phyloP scores from a whole-genome alignment of 2,888 invertebrate genomes.

The Melieria omissa region DNA sequence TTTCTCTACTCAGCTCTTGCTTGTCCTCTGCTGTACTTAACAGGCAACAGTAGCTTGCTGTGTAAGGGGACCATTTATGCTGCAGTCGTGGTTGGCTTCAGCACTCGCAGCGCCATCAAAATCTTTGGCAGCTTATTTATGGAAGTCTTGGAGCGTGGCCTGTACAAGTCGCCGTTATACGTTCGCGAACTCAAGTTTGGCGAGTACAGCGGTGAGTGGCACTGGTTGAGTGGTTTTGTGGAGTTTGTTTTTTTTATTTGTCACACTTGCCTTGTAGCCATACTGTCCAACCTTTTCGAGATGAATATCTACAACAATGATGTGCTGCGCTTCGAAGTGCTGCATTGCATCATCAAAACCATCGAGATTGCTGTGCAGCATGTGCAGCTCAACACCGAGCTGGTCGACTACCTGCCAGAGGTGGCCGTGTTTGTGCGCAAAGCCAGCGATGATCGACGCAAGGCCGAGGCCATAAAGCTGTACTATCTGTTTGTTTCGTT shows the following conservation, averaged over 20 bases:
- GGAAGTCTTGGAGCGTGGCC: conserved; percentile 56
- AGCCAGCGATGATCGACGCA: conserved; percentile 48
- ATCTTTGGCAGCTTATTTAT: conserved; percentile 57
- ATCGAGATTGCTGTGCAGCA: conserved; percentile 54
- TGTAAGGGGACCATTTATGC: conserved; percentile 50
- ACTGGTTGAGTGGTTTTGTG: not conserved
- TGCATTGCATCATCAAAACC: conserved; percentile 57
- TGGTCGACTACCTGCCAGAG: conserved; percentile 57
- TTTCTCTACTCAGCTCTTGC: not conserved
- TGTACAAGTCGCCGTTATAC: conserved; percentile 54
- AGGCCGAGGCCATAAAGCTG: conserved; percentile 55
- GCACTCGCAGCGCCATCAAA: conserved; percentile 48
- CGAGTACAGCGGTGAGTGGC: conserved; percentile 58
- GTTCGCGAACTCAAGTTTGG: conserved; percentile 54
- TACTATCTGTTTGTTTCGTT: conserved; percentile 54
- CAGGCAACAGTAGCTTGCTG: conserved; percentile 50
- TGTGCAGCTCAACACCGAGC: conserved; percentile 57
- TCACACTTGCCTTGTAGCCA: conserved; percentile 46
- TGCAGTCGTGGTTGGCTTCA: conserved; percentile 56
- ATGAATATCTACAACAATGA: conserved; percentile 49
- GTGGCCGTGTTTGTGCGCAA: conserved; percentile 45
- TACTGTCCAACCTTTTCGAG: conserved; percentile 60
- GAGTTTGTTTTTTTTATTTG: not conserved
- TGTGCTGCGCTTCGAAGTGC: conserved; percentile 48
- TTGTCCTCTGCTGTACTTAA: not conserved